Evolutionary conservation across 1,140 invertebrate species (phyloP).

Genomic region (Drosophila mojavensis): DNA sequence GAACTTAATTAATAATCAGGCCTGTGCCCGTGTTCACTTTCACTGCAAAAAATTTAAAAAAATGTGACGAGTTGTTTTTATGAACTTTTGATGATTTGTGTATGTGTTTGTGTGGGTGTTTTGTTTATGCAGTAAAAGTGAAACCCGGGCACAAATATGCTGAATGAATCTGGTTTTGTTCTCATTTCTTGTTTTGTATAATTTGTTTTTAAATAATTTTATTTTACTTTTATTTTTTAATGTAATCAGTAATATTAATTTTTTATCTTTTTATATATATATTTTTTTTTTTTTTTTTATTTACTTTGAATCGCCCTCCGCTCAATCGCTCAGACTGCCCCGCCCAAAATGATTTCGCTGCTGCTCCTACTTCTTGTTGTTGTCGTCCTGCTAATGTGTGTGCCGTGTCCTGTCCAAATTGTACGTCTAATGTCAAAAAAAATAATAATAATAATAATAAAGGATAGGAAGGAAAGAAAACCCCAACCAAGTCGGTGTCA

Average conservation of each 20-base stretch:
- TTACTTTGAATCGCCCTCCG: conserved; percentile 52
- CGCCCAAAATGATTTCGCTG: background rate
- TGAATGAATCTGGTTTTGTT: conserved; percentile 38
- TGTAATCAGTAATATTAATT: conserved; percentile 81
- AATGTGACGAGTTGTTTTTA: conserved; percentile 21
- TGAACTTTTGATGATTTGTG: conserved; percentile 37
- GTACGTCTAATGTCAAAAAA: conserved; percentile 35
- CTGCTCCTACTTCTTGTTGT: background rate
- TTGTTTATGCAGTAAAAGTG: conserved; percentile 28
- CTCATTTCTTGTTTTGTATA: conserved; percentile 38
- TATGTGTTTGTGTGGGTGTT: no score
- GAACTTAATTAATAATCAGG: conserved; percentile 79
- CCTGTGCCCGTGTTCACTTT: conserved; percentile 36
- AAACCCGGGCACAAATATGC: conserved; percentile 30
- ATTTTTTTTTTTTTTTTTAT: conserved; percentile 49
- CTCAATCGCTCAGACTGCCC: conserved; percentile 3
- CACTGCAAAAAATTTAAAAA: conserved; percentile 31
- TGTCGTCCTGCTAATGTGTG: conserved; percentile 14
- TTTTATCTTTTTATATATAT: no score
- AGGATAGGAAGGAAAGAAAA: background rate
- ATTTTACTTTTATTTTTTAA: conserved; percentile 63
- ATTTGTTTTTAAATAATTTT: conserved; percentile 67
- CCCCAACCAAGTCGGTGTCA: conserved; percentile 15
- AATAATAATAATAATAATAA: background rate
- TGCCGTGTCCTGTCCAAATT: conserved; percentile 18